These are phyloP conservation scores for Bombus superbus DNA, from an alignment of 1,140 invertebrate genomes.

Conservation along the genomic window DNA sequence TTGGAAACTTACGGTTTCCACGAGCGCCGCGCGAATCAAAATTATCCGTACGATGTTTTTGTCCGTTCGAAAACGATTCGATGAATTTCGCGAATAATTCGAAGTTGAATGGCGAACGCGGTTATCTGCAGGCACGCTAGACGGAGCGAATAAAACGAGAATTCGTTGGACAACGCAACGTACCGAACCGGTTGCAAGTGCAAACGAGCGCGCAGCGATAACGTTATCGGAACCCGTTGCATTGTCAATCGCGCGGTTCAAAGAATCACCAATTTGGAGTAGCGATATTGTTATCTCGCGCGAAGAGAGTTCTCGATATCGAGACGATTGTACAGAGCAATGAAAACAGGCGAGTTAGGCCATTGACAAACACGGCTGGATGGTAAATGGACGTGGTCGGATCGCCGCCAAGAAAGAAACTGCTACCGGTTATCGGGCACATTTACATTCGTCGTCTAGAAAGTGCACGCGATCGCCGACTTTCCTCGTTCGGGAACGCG, in stretches of 20 bases:
- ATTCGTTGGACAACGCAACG: conserved; percentile 1
- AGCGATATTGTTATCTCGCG: conserved; percentile 37
- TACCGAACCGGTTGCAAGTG: background rate
- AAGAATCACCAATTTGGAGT: conserved; percentile 25
- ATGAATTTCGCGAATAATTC: background rate
- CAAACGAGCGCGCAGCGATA: conserved; percentile 16
- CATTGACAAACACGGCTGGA: conserved; percentile 44
- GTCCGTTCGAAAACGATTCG: background rate
- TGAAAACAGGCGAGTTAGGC: conserved; percentile 12
- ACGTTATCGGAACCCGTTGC: conserved; percentile 31
- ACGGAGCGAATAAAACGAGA: background rate
- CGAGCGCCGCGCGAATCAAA: too few species aligned
- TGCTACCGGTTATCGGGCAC: conserved; percentile 32
- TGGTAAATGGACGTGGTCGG: background rate
- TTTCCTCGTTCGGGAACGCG: background rate
- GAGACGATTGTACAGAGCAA: conserved; percentile 6
- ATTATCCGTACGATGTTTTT: background rate
- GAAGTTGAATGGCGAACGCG: background rate
- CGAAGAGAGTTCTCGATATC: conserved; percentile 53
- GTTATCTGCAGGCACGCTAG: background rate
- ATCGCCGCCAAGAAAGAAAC: conserved; percentile 16
- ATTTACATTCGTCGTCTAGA: conserved; percentile 23
- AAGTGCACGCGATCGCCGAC: conserved; percentile 28
- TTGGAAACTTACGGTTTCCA: too few species aligned
- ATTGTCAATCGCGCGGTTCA: conserved; percentile 19